Conservation (phyloP, 2,888 invertebrate species). For the Cylindroiulus punctatus region DNA sequence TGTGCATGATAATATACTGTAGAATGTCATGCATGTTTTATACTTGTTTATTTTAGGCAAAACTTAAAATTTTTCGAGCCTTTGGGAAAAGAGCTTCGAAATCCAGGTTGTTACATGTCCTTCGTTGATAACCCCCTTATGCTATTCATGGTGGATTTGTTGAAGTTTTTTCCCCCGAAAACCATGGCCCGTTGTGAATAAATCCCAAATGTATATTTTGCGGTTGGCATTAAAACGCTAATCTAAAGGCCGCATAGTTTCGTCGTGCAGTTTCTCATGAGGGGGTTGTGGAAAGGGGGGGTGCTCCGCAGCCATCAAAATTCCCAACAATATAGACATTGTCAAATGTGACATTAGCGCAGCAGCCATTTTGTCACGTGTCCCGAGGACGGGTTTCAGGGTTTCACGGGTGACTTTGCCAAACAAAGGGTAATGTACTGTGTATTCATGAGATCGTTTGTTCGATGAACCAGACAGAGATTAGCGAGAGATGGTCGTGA, state of each 20-base stretch:
- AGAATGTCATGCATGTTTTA: no score
- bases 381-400: slow-evolving; percentile 28
- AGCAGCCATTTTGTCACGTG: slow-evolving; percentile 31
- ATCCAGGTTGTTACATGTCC: no score
- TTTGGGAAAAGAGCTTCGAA: no score
- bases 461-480: slow-evolving; percentile 34
- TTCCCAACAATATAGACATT: slow-evolving; percentile 25
- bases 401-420: slow-evolving; percentile 38
- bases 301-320: not conserved
- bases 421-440: slow-evolving; percentile 38
- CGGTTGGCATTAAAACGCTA: not conserved
- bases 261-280: slow-evolving; percentile 8
- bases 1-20: no score
- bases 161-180: not conserved
- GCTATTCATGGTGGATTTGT: not conserved
- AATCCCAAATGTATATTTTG: slow-evolving; percentile 30
- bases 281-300: not conserved
- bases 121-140: no score
- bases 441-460: slow-evolving; percentile 42
- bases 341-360: slow-evolving; percentile 15
- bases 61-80: no score
- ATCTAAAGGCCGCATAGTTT: slow-evolving; percentile 14
- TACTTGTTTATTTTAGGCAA: no score
- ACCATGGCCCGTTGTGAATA: not conserved
- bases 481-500: not conserved